A percentile compares a stretch with the other conserved stretches of the same genome.
Evolutionary conservation across 2,888 invertebrate species (phyloP).

Genomic region (Rotaria sp.): DNA sequence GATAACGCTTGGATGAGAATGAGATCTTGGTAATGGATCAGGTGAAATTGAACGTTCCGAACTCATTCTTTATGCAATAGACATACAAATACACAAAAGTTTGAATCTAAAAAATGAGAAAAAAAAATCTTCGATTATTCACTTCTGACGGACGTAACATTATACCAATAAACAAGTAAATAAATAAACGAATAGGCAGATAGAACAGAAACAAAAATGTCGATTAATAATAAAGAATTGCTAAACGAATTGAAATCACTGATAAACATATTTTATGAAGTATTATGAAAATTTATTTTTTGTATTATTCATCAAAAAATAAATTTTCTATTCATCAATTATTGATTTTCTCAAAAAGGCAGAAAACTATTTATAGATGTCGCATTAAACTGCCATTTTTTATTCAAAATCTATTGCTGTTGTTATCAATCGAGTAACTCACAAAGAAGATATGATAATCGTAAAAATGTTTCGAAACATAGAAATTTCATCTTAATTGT

Average conservation of each 20-base stretch:
- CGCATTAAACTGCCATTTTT: neutral
- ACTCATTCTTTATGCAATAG: neutral
- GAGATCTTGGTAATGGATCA: neutral
- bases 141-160: neutral
- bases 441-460: no score
- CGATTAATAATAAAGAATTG: neutral
- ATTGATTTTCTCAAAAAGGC: neutral
- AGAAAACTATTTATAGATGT: neutral
- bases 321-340: neutral
- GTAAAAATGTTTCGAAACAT: no score
- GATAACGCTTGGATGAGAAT: neutral
- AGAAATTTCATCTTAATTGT: no score
- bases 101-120: neutral
- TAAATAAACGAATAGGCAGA: neutral
- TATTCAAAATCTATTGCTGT: no score
- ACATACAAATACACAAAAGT: neutral
- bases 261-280: neutral
- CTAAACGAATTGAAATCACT: neutral
- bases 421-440: no score
- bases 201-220: neutral
- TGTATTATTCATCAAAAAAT: neutral
- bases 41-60: constrained; percentile 29
- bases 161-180: neutral
- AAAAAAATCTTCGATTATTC: neutral
- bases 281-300: neutral